A percentile compares a stretch with the other conserved stretches of the same genome.
Conservation (phyloP, 37 sponge, comb jelly and placozoan species). For the Crambe crambe region DNA sequence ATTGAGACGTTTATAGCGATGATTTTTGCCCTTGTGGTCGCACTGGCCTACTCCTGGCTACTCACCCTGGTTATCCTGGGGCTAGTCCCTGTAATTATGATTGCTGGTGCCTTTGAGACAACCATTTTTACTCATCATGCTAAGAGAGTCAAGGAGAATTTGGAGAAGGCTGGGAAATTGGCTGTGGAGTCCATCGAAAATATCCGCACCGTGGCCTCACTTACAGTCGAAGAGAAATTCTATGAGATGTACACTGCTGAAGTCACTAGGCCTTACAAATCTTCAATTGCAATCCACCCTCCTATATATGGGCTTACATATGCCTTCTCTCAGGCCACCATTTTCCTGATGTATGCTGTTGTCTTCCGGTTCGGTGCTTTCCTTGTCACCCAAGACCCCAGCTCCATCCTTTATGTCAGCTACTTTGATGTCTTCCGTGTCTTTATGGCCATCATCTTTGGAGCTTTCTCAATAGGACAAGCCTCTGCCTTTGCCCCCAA, state of each 20-base stretch:
- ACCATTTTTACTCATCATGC: constrained; percentile 24
- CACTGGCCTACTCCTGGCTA: constrained; percentile 78
- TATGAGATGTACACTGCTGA: constrained; percentile 19
- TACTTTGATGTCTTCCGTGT: constrained; percentile 51
- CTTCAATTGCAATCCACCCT: not conserved
- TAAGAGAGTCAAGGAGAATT: constrained; percentile 26
- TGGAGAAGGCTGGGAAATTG: constrained; percentile 44
- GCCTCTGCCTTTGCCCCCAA: constrained; percentile 72
- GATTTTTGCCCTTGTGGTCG: constrained; percentile 43
- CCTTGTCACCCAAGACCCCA: constrained; percentile 33
- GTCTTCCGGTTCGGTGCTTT: constrained; percentile 82
- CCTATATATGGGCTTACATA: constrained; percentile 45
- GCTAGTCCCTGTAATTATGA: constrained; percentile 35
- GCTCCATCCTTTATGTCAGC: not conserved
- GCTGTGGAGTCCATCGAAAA: constrained; percentile 70
- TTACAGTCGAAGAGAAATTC: constrained; percentile 60
- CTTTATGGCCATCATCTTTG: constrained; percentile 69
- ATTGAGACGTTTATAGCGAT: constrained; percentile 53
- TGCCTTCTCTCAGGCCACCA: constrained; percentile 67
- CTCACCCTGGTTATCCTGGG: constrained; percentile 67
- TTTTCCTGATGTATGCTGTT: constrained; percentile 55
- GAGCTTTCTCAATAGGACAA: constrained; percentile 58
- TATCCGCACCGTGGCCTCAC: constrained; percentile 75
- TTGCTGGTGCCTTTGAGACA: constrained; percentile 33
- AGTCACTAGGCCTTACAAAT: constrained; percentile 29